These are phyloP conservation scores for Thunnus thynnus DNA, from an alignment of 2,113 vertebrate genomes.

Conservation along the genomic window DNA sequence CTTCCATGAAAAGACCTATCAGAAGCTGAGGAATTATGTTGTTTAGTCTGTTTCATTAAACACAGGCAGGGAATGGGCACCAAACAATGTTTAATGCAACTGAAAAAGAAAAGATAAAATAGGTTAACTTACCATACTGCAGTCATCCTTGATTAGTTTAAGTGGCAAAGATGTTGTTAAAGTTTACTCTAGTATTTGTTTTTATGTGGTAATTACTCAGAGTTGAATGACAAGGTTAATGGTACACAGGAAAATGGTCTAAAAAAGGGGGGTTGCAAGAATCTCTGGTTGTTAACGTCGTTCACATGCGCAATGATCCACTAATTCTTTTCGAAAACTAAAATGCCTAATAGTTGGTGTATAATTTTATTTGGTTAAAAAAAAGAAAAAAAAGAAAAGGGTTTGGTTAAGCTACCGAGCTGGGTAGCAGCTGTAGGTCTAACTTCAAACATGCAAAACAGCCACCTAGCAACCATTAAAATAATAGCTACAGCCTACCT, in stretches of 20 bases:
- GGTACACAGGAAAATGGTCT: too few species aligned
- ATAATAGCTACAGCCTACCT: constrained; percentile 28
- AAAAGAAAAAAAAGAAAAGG: too few species aligned
- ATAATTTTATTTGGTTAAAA: too few species aligned
- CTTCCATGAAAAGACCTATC: background rate
- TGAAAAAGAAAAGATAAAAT: background rate
- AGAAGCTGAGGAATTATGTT: background rate
- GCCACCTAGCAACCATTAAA: constrained; percentile 34
- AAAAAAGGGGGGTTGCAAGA: too few species aligned
- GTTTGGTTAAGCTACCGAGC: background rate
- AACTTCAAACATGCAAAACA: constrained; percentile 50
- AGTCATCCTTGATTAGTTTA: too few species aligned
- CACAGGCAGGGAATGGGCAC: background rate
- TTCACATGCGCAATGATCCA: background rate
- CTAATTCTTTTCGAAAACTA: background rate
- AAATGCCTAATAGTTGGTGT: too few species aligned
- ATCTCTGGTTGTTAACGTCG: background rate
- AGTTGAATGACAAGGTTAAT: too few species aligned
- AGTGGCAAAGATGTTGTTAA: too few species aligned
- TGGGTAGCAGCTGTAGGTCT: background rate
- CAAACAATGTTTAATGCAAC: background rate
- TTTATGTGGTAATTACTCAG: too few species aligned
- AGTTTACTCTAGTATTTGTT: too few species aligned
- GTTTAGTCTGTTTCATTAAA: background rate
- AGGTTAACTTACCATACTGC: too few species aligned